phyloP scores from a whole-genome alignment of 2,888 invertebrate species.

The Apomyelois bistriatella region DNA sequence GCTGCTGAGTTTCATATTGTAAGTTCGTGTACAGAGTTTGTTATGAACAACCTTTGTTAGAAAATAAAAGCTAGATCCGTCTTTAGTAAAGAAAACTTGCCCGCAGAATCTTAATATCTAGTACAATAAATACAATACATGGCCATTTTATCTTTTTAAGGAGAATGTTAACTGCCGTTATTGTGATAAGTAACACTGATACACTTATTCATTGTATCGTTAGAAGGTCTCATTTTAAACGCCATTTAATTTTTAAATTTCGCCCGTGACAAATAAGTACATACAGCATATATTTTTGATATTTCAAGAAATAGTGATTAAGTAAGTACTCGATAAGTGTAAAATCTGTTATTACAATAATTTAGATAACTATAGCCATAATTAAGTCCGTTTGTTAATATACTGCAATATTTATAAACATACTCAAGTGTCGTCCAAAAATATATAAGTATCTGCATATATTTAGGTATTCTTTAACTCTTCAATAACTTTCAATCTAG shows the following conservation, averaged over 20 bases:
- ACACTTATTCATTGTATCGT: conserved; percentile 6
- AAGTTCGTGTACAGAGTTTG: conserved; percentile 15
- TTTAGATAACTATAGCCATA: conserved; percentile 24
- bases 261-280: conserved; percentile 19
- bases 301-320: conserved; percentile 18
- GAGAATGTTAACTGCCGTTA: conserved; percentile 40
- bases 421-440: no score
- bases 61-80: conserved; percentile 6
- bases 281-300: conserved; percentile 17
- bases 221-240: conserved; percentile 5
- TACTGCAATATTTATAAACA: not conserved
- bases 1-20: conserved; percentile 16
- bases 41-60: conserved; percentile 19
- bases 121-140: conserved; percentile 21
- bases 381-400: conserved; percentile 21
- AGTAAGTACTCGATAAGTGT: conserved; percentile 22
- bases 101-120: conserved; percentile 22
- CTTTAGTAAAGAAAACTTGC: conserved; percentile 27
- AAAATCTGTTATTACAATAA: conserved; percentile 23
- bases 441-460: no score
- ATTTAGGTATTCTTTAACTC: no score
- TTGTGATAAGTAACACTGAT: conserved; percentile 20
- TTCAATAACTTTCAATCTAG: not conserved
- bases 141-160: conserved; percentile 28
- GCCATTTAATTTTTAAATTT: conserved; percentile 1